Conservation (phyloP, 2,888 invertebrate genomes). For the Athalia rosae region DNA sequence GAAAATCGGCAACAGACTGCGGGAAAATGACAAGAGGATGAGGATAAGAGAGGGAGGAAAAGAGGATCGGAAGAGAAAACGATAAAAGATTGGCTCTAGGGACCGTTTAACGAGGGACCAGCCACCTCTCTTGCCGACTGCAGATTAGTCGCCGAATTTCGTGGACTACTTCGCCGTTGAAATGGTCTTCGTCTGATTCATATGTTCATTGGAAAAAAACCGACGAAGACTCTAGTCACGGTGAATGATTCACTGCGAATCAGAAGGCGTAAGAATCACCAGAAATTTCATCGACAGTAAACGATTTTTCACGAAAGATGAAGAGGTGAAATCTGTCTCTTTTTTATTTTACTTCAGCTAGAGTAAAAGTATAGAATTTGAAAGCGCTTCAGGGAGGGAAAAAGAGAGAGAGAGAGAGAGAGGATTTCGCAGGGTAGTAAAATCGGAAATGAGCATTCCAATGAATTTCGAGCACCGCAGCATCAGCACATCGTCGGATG, state of each 20-base stretch:
- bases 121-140: no score
- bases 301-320: neutral
- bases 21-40: neutral
- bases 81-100: conserved; percentile 43
- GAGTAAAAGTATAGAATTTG: no score
- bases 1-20: neutral
- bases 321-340: no score
- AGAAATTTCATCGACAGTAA: neutral
- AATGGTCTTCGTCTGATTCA: conserved; percentile 35
- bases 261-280: conserved; percentile 30
- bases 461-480: neutral
- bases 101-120: no score
- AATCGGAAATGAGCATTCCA: no score
- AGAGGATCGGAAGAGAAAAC: neutral
- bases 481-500: neutral
- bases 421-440: no score
- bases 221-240: no score
- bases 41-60: neutral
- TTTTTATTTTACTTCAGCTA: neutral
- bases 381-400: no score
- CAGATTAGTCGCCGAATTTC: no score
- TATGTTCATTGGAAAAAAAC: conserved; percentile 14
- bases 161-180: no score
- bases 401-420: no score
- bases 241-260: conserved; percentile 40